Evolutionary conservation across 1,140 invertebrate species (phyloP).

Genomic region (Asbolus verrucosus): DNA sequence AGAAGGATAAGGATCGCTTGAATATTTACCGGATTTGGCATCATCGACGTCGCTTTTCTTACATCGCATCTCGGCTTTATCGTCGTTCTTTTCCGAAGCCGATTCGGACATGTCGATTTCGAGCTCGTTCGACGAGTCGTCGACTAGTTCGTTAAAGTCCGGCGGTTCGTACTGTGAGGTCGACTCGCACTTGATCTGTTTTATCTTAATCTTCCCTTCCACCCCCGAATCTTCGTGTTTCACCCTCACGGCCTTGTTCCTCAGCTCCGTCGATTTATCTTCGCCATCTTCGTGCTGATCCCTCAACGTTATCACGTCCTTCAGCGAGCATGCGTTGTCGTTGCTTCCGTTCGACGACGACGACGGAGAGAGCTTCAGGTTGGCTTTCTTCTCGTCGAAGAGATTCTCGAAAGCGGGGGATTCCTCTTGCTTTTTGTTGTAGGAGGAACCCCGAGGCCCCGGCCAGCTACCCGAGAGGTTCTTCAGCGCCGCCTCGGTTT

Average conservation of each 20-base stretch:
- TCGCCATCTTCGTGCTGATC: constrained; percentile 67
- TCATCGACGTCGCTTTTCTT: constrained; percentile 65
- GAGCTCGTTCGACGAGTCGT: constrained; percentile 82
- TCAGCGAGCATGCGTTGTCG: constrained; percentile 70
- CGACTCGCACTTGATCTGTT: too few species aligned
- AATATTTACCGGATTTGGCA: constrained; percentile 47
- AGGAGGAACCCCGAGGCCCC: constrained; percentile 73
- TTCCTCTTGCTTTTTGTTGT: constrained; percentile 77
- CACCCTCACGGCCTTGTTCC: constrained; percentile 59
- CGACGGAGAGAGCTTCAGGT: constrained; percentile 75
- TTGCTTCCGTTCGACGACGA: constrained; percentile 73
- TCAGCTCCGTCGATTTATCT: too few species aligned
- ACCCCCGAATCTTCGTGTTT: constrained; percentile 54
- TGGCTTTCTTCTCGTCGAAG: constrained; percentile 82
- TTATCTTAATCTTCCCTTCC: constrained; percentile 56
- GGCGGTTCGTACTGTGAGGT: constrained; percentile 74
- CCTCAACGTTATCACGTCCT: constrained; percentile 75
- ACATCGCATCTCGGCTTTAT: constrained; percentile 64
- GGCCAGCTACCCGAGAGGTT: constrained; percentile 86
- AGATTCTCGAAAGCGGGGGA: constrained; percentile 85
- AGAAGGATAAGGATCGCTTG: too few species aligned
- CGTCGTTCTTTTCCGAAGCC: constrained; percentile 63
- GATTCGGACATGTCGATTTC: constrained; percentile 83
- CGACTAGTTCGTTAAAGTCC: constrained; percentile 83
- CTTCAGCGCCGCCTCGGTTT: constrained; percentile 87